Evolutionary conservation across 1,140 invertebrate genomes (phyloP).

Genomic region (Tetramorium simillimum): DNA sequence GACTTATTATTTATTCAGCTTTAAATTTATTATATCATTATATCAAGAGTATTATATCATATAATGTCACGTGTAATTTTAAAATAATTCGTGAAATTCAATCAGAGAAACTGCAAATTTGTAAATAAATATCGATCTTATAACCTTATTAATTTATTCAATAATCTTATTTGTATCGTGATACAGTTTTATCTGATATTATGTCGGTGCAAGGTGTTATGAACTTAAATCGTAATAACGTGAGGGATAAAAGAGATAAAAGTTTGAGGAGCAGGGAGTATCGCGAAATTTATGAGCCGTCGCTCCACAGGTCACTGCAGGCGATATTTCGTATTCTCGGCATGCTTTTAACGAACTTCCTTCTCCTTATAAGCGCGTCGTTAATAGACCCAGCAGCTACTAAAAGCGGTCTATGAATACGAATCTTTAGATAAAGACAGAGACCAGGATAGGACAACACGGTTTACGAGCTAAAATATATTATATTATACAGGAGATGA

Average conservation of each 20-base stretch:
- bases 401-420: slow-evolving; percentile 59
- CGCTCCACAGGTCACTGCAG: slow-evolving; percentile 49
- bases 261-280: slow-evolving; percentile 33
- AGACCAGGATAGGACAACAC: slow-evolving; percentile 26
- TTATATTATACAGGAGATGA: slow-evolving; percentile 26
- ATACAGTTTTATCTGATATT: slow-evolving; percentile 6
- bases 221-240: slow-evolving; percentile 56
- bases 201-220: slow-evolving; percentile 12
- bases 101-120: neutral
- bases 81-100: neutral
- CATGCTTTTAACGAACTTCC: slow-evolving; percentile 60
- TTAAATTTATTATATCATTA: neutral
- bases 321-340: slow-evolving; percentile 62
- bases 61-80: neutral
- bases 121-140: neutral
- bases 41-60: neutral
- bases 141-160: slow-evolving; percentile 21
- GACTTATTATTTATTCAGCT: neutral
- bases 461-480: slow-evolving; percentile 57
- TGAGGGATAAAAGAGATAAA: slow-evolving; percentile 56
- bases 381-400: slow-evolving; percentile 56
- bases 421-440: slow-evolving; percentile 59
- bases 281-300: slow-evolving; percentile 59
- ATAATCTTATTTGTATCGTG: slow-evolving; percentile 1
- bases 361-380: slow-evolving; percentile 61